These are phyloP conservation scores for Caenorhabditis sp. DNA, from an alignment of 2,888 invertebrate genomes.

Conservation along the genomic window DNA sequence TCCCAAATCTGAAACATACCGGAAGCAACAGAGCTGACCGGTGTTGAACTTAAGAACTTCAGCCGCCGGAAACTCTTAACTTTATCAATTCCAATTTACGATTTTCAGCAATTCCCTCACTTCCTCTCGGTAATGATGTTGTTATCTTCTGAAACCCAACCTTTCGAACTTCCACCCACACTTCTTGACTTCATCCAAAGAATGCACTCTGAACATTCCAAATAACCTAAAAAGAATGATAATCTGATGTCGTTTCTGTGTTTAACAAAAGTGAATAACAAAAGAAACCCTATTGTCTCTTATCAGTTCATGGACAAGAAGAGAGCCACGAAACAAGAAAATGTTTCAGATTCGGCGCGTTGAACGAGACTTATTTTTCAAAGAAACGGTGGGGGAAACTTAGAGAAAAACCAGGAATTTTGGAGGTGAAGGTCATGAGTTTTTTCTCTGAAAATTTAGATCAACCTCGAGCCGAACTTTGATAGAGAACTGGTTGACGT, in stretches of 20 bases:
- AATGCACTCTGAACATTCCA: constrained; percentile 18
- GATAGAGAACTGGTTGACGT: neutral
- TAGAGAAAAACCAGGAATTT: no score
- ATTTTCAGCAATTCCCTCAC: no score
- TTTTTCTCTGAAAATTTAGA: no score
- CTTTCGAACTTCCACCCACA: neutral
- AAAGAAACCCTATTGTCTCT: constrained; percentile 28
- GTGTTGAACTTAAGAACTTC: no score
- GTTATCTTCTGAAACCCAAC: neutral
- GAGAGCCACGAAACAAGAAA: constrained; percentile 44
- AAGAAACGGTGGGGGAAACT: constrained; percentile 1
- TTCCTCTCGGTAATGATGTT: neutral
- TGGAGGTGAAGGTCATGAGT: no score
- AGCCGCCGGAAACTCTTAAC: no score
- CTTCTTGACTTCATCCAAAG: neutral
- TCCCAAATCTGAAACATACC: no score
- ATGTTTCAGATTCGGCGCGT: constrained; percentile 41
- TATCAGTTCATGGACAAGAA: constrained; percentile 3
- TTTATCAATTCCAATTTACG: no score
- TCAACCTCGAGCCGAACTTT: no score
- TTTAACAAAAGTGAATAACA: constrained; percentile 26
- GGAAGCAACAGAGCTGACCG: no score
- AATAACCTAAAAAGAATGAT: constrained; percentile 22
- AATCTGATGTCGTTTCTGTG: neutral
- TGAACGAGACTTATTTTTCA: constrained; percentile 30